A percentile compares a stretch with the other conserved stretches of the same genome.
These are phyloP conservation scores for Coronaproctus castanopsis DNA, from an alignment of 2,888 invertebrate species.

Conservation along the genomic window DNA sequence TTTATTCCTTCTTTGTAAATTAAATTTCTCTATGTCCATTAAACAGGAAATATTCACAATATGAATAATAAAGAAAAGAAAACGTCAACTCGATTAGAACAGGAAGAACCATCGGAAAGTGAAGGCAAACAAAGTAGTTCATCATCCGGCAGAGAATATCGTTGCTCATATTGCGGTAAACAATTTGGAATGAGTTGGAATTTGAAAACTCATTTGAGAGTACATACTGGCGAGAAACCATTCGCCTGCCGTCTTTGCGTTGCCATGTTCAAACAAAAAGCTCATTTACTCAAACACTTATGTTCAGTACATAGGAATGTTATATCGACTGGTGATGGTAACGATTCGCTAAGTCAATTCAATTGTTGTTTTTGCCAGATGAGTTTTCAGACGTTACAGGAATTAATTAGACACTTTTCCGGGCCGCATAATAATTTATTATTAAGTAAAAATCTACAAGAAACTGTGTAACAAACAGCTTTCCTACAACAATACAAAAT, in stretches of 20 bases:
- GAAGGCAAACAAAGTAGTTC: constrained; percentile 14
- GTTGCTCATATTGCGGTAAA: constrained; percentile 74
- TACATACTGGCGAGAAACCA: constrained; percentile 74
- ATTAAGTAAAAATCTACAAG: constrained; percentile 55
- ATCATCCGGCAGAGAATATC: constrained; percentile 53
- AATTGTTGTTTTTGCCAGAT: constrained; percentile 75
- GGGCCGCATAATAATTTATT: constrained; percentile 73
- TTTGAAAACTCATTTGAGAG: constrained; percentile 67
- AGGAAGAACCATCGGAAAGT: constrained; percentile 9
- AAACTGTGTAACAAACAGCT: not conserved
- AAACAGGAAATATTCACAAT: no score
- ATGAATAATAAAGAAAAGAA: constrained; percentile 10
- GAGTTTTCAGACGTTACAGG: constrained; percentile 66
- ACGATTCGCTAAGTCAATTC: constrained; percentile 44
- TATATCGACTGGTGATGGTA: constrained; percentile 54
- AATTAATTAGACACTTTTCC: constrained; percentile 65
- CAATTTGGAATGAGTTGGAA: constrained; percentile 88
- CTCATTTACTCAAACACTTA: constrained; percentile 65
- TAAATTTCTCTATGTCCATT: no score
- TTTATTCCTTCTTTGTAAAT: not conserved
- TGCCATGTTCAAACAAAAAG: constrained; percentile 81
- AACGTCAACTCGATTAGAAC: constrained; percentile 11
- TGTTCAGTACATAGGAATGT: constrained; percentile 77
- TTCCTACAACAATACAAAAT: no score
- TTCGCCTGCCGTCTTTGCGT: constrained; percentile 73